These are phyloP conservation scores for Asteroscopus sphinx DNA, from an alignment of 2,888 invertebrate species.

Conservation along the genomic window DNA sequence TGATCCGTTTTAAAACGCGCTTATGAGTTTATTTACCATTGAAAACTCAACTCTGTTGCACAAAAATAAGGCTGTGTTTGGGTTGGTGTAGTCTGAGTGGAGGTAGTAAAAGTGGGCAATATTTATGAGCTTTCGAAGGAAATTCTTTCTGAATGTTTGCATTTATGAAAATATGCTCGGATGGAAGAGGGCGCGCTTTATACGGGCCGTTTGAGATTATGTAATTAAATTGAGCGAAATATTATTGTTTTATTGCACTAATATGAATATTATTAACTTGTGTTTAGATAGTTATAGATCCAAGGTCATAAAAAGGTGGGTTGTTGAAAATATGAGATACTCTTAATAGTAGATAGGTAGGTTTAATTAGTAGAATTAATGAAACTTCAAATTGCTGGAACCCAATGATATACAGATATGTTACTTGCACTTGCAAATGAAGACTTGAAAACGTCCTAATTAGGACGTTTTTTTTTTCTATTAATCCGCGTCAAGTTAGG, in stretches of 20 bases:
- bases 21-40: conserved; percentile 70
- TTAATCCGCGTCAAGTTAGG: no score
- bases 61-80: conserved; percentile 66
- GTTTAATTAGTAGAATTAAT: no score
- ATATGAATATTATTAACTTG: conserved; percentile 2
- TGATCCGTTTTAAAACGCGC: conserved; percentile 84
- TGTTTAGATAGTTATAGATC: no score
- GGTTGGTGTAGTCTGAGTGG: conserved; percentile 55
- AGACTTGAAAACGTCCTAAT: no score
- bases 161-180: conserved; percentile 90
- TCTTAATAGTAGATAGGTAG: no score
- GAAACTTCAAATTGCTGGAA: no score
- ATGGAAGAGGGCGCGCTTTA: conserved; percentile 73
- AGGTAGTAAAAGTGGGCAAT: conserved; percentile 87
- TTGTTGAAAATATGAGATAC: no score
- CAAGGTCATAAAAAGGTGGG: no score
- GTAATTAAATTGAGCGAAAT: conserved; percentile 15
- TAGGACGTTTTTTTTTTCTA: no score
- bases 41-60: conserved; percentile 59
- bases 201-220: conserved; percentile 64
- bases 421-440: no score
- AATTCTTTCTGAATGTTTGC: conserved; percentile 89
- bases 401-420: no score
- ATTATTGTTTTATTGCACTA: conserved; percentile 15
- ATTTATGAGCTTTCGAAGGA: conserved; percentile 89